Conservation (phyloP, 2,113 vertebrate genomes). For the Cromileptes altivelis region DNA sequence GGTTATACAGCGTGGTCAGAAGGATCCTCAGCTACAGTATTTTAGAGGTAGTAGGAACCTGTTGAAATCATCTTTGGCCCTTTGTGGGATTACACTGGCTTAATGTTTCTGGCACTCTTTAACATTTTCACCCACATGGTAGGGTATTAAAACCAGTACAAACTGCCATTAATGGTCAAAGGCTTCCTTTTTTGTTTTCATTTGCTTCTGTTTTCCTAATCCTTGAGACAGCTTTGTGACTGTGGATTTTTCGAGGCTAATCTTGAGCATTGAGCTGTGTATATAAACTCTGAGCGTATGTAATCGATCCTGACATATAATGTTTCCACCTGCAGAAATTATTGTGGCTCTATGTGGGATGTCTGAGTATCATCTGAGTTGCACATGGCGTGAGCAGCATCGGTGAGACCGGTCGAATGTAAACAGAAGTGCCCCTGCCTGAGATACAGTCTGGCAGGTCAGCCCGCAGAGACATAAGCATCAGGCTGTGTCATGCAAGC, state of each 20-base stretch:
- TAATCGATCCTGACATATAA: constrained; percentile 27
- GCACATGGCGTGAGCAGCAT: constrained; percentile 48
- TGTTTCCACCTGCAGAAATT: constrained; percentile 46
- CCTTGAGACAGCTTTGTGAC: background rate
- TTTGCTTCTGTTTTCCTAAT: background rate
- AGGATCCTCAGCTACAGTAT: background rate
- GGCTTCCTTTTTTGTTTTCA: background rate
- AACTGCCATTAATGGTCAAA: background rate
- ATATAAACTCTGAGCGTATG: background rate
- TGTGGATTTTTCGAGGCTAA: constrained; percentile 14
- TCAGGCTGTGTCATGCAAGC: constrained; percentile 65
- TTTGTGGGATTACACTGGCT: background rate
- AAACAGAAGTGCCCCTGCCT: constrained; percentile 65
- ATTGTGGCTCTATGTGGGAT: constrained; percentile 25
- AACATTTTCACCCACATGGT: background rate
- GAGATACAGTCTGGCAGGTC: constrained; percentile 75
- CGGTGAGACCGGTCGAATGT: constrained; percentile 51
- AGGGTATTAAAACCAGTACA: background rate
- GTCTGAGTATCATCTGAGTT: constrained; percentile 51
- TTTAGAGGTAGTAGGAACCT: background rate
- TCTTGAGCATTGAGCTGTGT: constrained; percentile 15
- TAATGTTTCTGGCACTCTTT: background rate
- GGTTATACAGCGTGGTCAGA: background rate
- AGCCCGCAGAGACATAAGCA: constrained; percentile 69
- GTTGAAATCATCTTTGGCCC: background rate